Base-by-base conservation (phyloP, 1,140 invertebrate genomes). In the Tyrophagus putrescentiae region DNA sequence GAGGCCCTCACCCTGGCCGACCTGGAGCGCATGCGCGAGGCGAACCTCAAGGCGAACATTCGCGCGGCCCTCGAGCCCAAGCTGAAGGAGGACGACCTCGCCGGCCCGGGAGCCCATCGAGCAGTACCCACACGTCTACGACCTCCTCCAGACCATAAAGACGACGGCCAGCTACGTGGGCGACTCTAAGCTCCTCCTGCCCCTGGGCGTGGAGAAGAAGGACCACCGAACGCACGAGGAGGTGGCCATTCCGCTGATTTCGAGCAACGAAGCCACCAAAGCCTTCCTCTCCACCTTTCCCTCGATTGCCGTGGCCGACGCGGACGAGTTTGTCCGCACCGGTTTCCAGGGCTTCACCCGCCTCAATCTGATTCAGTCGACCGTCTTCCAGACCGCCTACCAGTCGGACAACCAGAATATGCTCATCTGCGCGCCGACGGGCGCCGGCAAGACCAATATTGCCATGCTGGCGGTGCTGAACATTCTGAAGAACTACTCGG, bases 391-490 rank as follows among this genome's bases (percentile, higher is more conserved):
- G 44, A 80, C 87, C 2, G 96, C 96, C 0, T 98, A 97, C 75
- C 82, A 89, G 67, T 90, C 88, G 7, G 95, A 97, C 72, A 57
- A 63, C 34, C 90, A 98, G 69, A 99, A 99, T 73, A 76, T 99
- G 67, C 72, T 99, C 48, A 60, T 96, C 61, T 94, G 91, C 75
- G 92, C 92, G 0, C 92, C 92, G 0, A 96, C 92, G 1, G 92
- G 92, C 21, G 91, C 92, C 4, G 92, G 91, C 53, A 99, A 99
- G 76, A 99, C 96, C 0, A 99, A 99, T 72, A 91, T 98, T 62
- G 96, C 96, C 1, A 80, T 99, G 76, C 74, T 99, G 18, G 80
- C 87, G 5, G 83, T 98, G 39, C 76, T 96, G 0, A 85, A 94
- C 73, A 84, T 91, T 67, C 82, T 98, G 11, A 83, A 84, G 64